Percentiles rank a stretch among this genome's conserved stretches.
These are phyloP conservation scores for Alexandromys fortis DNA, from an alignment of 2,113 vertebrate species.

Conservation along the genomic window DNA sequence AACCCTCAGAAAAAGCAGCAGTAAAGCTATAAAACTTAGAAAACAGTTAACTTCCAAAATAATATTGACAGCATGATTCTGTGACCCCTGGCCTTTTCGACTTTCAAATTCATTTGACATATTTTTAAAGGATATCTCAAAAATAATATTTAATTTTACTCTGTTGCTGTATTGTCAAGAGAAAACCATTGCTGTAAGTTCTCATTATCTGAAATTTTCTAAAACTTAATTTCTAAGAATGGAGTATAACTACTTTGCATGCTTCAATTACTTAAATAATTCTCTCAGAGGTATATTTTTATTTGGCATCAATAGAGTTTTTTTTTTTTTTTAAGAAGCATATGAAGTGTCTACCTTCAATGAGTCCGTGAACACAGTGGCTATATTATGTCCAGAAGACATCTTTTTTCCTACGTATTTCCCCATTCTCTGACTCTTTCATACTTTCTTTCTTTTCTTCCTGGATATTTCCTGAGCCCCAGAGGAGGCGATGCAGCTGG, in stretches of 20 bases:
- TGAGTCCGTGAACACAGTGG: not conserved
- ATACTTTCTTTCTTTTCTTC: too few species aligned
- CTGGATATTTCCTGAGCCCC: not conserved
- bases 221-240: not conserved
- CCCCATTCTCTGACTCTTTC: not conserved
- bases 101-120: not conserved
- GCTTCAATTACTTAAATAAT: conserved; percentile 11
- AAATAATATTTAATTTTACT: not conserved
- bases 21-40: not conserved
- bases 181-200: not conserved
- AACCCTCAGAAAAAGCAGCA: not conserved
- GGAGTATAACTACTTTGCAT: not conserved
- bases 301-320: not conserved
- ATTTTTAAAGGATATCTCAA: not conserved
- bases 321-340: not conserved
- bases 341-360: not conserved
- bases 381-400: not conserved
- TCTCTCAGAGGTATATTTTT: not conserved
- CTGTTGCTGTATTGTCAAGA: not conserved
- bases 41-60: not conserved
- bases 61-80: not conserved
- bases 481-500: too few species aligned
- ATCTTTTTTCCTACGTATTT: not conserved
- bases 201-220: not conserved
- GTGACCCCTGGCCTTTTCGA: not conserved